Evolutionary conservation across 2,113 vertebrate species (phyloP).

Genomic region (Lepidothrix coronata): DNA sequence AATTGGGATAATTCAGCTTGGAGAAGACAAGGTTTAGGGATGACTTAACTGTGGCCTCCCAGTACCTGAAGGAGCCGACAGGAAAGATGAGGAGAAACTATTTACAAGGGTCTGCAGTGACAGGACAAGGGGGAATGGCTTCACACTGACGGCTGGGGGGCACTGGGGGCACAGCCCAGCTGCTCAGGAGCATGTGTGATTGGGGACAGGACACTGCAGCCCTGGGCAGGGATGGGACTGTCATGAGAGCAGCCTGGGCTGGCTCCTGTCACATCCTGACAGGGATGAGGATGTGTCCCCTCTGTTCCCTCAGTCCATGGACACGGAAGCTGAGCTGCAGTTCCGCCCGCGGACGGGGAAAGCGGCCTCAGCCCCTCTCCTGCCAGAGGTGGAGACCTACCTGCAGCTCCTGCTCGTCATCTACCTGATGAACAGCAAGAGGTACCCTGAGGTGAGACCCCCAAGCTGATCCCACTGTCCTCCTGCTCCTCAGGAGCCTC

Average conservation of each 20-base stretch:
- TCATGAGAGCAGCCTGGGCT: background rate
- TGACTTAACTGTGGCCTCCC: background rate
- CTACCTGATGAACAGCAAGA: slow-evolving; percentile 92
- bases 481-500: background rate
- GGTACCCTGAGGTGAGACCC: slow-evolving; percentile 83
- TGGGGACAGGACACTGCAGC: background rate
- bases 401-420: slow-evolving; percentile 94
- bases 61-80: background rate
- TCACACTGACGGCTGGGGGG: background rate
- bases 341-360: slow-evolving; percentile 92
- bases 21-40: background rate
- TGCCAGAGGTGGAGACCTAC: slow-evolving; percentile 94
- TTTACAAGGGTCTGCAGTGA: background rate
- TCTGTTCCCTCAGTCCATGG: slow-evolving; percentile 83
- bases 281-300: too few relatives aligned
- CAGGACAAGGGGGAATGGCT: background rate
- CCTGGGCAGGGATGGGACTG: background rate
- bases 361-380: slow-evolving; percentile 84
- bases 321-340: slow-evolving; percentile 90
- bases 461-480: background rate
- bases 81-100: background rate
- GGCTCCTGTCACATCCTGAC: background rate
- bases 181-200: rapidly evolving
- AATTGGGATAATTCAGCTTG: background rate
- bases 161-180: rapidly evolving